A percentile compares a stretch with the other conserved stretches of the same genome.
Conservation (phyloP, 2,797 vertebrate species). For the Hydrolagus colliei region DNA sequence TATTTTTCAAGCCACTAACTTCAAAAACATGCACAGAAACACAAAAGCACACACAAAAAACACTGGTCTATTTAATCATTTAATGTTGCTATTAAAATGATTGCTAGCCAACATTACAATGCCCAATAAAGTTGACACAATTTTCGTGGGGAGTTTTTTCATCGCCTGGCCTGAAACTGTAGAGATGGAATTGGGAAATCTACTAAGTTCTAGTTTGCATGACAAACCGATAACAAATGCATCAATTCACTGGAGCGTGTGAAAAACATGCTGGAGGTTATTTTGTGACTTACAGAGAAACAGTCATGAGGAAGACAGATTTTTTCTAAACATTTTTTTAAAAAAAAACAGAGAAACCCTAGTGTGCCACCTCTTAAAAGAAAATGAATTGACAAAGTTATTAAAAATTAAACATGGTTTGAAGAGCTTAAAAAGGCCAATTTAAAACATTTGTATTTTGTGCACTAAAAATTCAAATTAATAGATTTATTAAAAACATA, state of each 20-base stretch:
- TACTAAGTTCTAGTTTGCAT: constrained; percentile 14
- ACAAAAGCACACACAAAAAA: background rate
- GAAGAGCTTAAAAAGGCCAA: background rate
- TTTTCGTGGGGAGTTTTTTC: background rate
- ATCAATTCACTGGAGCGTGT: constrained; percentile 11
- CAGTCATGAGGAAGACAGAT: background rate
- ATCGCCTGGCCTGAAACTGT: background rate
- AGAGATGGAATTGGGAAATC: background rate
- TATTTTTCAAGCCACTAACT: too few species aligned
- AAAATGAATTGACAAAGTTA: background rate
- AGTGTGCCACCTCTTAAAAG: too few species aligned
- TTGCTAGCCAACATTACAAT: background rate
- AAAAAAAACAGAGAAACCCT: background rate
- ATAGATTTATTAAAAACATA: background rate
- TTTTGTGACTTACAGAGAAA: constrained; percentile 17
- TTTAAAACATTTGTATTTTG: background rate
- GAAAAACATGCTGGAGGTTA: background rate
- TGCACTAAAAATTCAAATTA: background rate
- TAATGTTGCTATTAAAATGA: background rate
- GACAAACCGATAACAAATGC: constrained; percentile 16
- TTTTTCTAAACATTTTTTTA: background rate
- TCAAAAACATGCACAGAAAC: too few species aligned
- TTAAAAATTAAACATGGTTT: background rate
- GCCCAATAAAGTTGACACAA: background rate
- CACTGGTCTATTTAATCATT: background rate